Evolutionary conservation across 2,797 vertebrate species (phyloP), one percentile per base, ranked within the genome.

Genomic region (Danio kyathit): DNA sequence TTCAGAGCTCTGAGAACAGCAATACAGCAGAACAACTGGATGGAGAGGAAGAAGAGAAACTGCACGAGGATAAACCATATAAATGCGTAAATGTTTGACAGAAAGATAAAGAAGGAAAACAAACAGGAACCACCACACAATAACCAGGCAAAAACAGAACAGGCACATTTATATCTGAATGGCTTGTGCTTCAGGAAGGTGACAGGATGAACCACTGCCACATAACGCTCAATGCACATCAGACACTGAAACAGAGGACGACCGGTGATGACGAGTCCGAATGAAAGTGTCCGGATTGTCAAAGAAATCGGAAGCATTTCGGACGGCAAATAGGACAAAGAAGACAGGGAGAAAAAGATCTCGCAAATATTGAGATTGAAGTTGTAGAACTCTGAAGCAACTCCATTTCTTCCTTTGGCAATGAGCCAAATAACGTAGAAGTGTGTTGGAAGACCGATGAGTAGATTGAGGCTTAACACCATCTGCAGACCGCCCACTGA

Each of bases 181-280:
- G 44, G 44, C 12, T 60, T 79, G 76, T 17, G 51, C 5, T 79
- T 70, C 11, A 79, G 65, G 40, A 79, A 79, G 43, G 16, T 70
- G 17, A 78, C 29, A 14, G 76, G 76, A 78, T 78, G 65, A 70
- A 85, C 2, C 16, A 88, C 85, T 0, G 83, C 85, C 52, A 85
- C 9, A 16, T 83, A 86, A 61, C 83, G 76, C 16, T 86, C 83
- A 1, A 86, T 9, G 73, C 79, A 79, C 9, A 88, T 48, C 21
- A 70, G 43, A 46, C 51, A 29, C 79, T 82, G 70, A 64, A 88
- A 85, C 16, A 80, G 29, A 41, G 80, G 64, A 3, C 2, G 64
- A 29, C 40, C 38, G 2, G 60, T 59, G 44, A 52, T 54, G 48
- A 41, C 43, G 6, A 74, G 43, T 16, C 72, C 72, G 0, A 56